Base-by-base conservation (phyloP, 2,113 vertebrate genomes). In the Gasterosteus aculeatus region DNA sequence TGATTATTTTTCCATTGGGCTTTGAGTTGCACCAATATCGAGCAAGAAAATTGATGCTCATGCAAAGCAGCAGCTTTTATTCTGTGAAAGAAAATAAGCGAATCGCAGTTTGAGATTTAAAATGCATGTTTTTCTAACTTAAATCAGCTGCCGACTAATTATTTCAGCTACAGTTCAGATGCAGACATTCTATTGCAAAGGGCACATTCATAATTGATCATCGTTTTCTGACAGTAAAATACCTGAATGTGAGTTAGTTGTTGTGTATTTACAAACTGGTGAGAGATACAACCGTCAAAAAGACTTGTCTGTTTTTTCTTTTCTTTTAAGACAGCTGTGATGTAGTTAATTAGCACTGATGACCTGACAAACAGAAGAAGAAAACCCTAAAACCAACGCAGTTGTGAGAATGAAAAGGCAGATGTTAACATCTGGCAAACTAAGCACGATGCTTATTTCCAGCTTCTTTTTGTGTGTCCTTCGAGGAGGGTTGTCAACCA, bases 341-440 rank as follows among this genome's bases (percentile, higher is more conserved):
- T 75, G 42, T 51, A 59, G 54, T 54, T 61, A 46, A 51, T 69
- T 35, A 78, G 62, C 22, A 38, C 26, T 71, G 58, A 75, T 65
- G 31, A 66, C 53, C 35, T 67, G 77, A 77, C 26, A 47, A 39
- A 66, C 5, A 1, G 47, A 3, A 39, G 47, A 3, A 39, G 15
- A 4, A 35, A 60, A 60, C 8, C 26, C 12, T 22, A 31, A 83
- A 83, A 66, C 15, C 16, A 61, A 60, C 15, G 16, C 15, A 31
- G 26, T 75, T 71, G n/a, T 74, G 41, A 66, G n/a, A 44, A 38
- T 49, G 15, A 77, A 47, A 31, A 60, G 44, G 59, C 66, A 75
- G 66, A 64, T 77, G 65, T 49, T 63, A 18, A 31, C 62, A 71
- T 67, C 42, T 61, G 77, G 73, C 15, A 58, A 42, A 10, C 51